Conservation (phyloP, 2,113 vertebrate genomes). For the Talpa occidentalis region DNA sequence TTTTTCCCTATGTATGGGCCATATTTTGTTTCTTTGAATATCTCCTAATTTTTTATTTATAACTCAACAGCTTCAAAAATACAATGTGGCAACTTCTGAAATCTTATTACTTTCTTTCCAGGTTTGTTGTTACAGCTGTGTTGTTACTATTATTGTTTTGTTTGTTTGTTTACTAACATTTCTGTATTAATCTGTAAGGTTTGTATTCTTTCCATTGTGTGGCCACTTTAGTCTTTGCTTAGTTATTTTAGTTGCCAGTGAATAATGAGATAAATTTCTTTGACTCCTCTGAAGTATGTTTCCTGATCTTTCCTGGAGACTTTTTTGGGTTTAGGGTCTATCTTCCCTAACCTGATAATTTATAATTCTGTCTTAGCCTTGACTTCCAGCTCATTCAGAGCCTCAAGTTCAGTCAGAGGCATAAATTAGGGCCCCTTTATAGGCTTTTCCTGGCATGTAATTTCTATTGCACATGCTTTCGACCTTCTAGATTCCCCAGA, state of each 20-base stretch:
- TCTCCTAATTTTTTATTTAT: background rate
- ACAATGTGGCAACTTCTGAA: background rate
- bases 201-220: background rate
- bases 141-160: background rate
- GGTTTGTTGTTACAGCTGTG: background rate
- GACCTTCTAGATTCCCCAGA: background rate
- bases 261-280: background rate
- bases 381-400: background rate
- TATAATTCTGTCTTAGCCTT: background rate
- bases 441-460: background rate
- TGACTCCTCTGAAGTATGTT: background rate
- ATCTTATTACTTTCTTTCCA: background rate
- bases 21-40: background rate
- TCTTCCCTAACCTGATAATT: background rate
- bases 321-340: background rate
- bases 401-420: background rate
- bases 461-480: background rate
- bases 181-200: background rate
- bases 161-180: background rate
- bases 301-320: background rate
- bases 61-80: background rate
- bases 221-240: background rate
- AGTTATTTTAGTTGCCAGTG: background rate
- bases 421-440: background rate
- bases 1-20: no score